phyloP scores from a whole-genome alignment of 1,140 invertebrate species.

The Trichoplusia ni region DNA sequence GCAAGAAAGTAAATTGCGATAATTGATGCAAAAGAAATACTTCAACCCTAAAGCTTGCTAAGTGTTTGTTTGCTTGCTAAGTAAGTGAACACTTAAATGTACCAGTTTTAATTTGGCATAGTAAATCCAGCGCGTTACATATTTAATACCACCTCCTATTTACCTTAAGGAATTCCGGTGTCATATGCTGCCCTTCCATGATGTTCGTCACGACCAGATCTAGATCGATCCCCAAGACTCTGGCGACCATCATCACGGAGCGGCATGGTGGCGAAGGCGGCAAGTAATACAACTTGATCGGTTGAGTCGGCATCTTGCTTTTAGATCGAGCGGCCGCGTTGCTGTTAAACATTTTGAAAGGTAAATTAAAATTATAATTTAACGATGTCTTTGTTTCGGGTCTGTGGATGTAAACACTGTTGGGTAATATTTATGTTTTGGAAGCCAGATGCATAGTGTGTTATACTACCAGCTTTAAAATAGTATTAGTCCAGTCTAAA shows the following conservation, averaged over 20 bases:
- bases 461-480: no score
- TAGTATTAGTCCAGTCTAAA: no score
- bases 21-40: no score
- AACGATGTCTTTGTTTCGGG: no score
- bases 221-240: slow-evolving; percentile 87
- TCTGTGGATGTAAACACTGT: no score
- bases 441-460: no score
- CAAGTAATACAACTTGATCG: slow-evolving; percentile 85
- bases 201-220: slow-evolving; percentile 86
- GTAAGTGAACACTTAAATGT: no score
- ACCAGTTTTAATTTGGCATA: not conserved
- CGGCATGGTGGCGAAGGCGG: slow-evolving; percentile 87
- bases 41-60: no score
- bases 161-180: slow-evolving; percentile 89
- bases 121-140: not conserved
- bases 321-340: slow-evolving; percentile 71
- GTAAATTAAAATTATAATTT: slow-evolving; percentile 1
- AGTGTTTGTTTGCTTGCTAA: no score
- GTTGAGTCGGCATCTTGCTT: slow-evolving; percentile 72
- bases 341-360: slow-evolving; percentile 39
- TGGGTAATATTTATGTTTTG: no score
- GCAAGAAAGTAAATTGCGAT: no score
- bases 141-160: not conserved
- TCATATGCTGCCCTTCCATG: slow-evolving; percentile 84
- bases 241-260: slow-evolving; percentile 86